phyloP scores from a whole-genome alignment of 2,113 vertebrate genomes.

The Mohoua ochrocephala region DNA sequence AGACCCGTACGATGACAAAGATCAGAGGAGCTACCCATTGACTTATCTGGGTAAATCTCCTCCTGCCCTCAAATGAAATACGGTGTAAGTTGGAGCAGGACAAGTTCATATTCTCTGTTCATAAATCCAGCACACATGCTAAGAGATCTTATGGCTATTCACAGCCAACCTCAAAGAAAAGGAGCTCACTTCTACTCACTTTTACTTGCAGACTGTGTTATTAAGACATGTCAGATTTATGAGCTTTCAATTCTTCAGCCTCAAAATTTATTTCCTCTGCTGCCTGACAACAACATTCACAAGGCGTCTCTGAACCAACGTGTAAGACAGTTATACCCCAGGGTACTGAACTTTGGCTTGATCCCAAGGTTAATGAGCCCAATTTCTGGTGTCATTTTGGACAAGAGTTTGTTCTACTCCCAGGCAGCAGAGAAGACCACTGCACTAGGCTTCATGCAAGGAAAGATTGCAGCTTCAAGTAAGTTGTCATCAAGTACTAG shows the following conservation, averaged over 20 bases:
- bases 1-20: rapidly evolving
- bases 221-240: not conserved
- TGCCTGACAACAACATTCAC: not conserved
- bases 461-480: not conserved
- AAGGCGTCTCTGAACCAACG: not conserved
- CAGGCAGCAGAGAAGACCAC: not conserved
- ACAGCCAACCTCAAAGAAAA: not conserved
- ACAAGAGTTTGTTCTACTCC: not conserved
- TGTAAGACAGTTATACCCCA: not conserved
- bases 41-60: not conserved
- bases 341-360: not conserved
- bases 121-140: not conserved
- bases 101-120: not conserved
- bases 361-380: not conserved
- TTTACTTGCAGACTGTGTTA: not conserved
- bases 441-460: not conserved
- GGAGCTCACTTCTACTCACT: not conserved
- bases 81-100: not conserved
- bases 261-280: not conserved
- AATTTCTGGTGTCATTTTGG: not conserved
- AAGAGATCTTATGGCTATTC: not conserved
- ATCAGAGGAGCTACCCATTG: not conserved
- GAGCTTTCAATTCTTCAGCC: not conserved
- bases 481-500: not conserved
- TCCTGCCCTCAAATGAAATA: not conserved